phyloP scores from a whole-genome alignment of 2,797 vertebrate genomes.

The Acrocephalus scirpaceus region DNA sequence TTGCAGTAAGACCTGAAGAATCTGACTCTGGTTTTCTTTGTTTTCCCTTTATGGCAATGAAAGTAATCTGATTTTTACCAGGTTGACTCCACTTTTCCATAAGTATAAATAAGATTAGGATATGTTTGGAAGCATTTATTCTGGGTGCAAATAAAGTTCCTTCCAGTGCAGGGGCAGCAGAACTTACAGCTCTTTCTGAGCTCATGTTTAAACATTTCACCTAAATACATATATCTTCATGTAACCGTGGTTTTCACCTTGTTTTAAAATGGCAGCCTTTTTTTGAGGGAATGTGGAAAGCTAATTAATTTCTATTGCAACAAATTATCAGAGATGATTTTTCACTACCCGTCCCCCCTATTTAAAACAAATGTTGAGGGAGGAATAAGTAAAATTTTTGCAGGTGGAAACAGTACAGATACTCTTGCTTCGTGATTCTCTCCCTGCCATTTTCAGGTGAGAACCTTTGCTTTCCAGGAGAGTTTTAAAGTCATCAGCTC shows the following conservation, averaged over 20 bases:
- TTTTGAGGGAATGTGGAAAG: background rate
- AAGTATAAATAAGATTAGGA: background rate
- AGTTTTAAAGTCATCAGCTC: background rate
- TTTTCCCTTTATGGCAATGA: background rate
- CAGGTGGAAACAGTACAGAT: background rate
- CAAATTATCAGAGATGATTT: background rate
- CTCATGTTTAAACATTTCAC: background rate
- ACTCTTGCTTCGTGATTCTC: background rate
- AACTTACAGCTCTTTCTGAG: background rate
- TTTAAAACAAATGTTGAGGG: background rate
- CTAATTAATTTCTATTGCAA: background rate
- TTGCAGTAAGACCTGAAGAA: background rate
- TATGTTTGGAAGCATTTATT: background rate
- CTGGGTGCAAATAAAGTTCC: background rate
- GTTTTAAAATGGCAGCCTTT: background rate
- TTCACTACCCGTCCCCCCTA: background rate
- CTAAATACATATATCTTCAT: background rate
- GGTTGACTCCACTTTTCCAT: background rate
- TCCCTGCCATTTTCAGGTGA: background rate
- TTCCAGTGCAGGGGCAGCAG: background rate
- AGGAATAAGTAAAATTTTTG: background rate
- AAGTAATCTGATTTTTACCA: background rate
- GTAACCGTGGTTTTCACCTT: background rate
- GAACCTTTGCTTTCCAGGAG: background rate
- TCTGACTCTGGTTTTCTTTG: background rate